Percentiles rank a stretch among this genome's conserved stretches.
Conservation (phyloP, 2,797 vertebrate genomes). For the Benthosema pterotum region DNA sequence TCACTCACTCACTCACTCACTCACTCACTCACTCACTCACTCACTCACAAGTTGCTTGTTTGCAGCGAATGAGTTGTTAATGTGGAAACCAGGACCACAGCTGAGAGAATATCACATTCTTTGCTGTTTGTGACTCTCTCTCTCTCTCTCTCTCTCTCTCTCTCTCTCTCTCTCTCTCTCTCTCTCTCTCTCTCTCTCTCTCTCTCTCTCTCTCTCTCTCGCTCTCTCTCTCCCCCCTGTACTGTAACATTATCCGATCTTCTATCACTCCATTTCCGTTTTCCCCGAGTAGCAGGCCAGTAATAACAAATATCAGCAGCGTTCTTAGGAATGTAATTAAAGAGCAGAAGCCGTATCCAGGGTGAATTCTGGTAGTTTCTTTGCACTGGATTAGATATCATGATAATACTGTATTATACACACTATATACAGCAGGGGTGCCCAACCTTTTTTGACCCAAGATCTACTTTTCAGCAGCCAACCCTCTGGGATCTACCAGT, state of each 20-base stretch:
- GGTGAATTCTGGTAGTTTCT: neutral
- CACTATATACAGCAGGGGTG: too few species aligned
- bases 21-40: neutral
- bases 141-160: neutral
- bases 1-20: constrained; percentile 9
- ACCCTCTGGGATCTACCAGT: too few species aligned
- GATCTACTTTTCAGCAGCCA: too few species aligned
- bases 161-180: neutral
- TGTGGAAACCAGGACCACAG: too few species aligned
- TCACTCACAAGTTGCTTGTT: neutral
- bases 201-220: too few species aligned
- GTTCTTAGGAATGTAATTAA: constrained; percentile 10
- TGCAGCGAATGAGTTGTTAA: too few species aligned
- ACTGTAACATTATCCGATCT: constrained; percentile 4
- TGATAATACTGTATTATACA: neutral
- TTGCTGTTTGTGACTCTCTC: constrained; percentile 13
- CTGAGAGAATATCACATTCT: neutral
- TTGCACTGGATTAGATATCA: neutral
- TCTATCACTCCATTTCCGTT: constrained; percentile 9
- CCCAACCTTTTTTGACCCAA: too few species aligned
- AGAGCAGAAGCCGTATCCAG: constrained; percentile 9
- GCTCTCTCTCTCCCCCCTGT: constrained; percentile 12
- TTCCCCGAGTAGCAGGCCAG: constrained; percentile 27
- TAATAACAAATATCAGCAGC: constrained; percentile 19
- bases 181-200: constrained; percentile 9